Percentiles rank a stretch among this genome's conserved stretches.
These are phyloP conservation scores for Pantherophis alleghaniensis DNA, from an alignment of 2,797 vertebrate species.

Conservation along the genomic window DNA sequence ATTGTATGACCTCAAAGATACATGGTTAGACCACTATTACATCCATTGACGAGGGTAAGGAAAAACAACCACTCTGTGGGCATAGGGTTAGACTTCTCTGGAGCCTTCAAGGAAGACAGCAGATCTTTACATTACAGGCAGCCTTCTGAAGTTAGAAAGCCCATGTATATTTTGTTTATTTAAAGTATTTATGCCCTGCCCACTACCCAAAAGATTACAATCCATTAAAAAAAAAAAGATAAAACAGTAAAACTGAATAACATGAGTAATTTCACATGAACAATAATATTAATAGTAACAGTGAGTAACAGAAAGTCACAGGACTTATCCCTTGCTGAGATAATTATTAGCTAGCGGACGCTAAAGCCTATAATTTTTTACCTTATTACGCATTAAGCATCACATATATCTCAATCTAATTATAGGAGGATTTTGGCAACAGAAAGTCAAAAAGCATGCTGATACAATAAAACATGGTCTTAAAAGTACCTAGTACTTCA, in stretches of 20 bases:
- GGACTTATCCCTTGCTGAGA: background rate
- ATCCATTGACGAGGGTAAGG: background rate
- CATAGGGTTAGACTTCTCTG: background rate
- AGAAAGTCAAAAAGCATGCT: background rate
- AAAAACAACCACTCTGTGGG: slow-evolving; percentile 1
- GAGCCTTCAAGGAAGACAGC: background rate
- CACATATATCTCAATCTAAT: background rate
- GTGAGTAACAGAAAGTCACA: background rate
- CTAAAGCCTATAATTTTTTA: background rate
- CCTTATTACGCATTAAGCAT: background rate
- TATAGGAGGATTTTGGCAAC: background rate
- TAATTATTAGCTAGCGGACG: background rate
- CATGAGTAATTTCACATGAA: background rate
- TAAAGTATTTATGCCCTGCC: background rate
- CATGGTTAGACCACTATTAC: background rate
- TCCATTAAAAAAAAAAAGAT: background rate
- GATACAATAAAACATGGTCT: background rate
- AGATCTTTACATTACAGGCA: background rate
- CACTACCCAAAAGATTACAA: background rate
- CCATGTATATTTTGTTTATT: background rate
- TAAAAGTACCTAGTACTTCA: background rate
- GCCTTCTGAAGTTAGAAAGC: slow-evolving; percentile 6
- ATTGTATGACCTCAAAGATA: background rate
- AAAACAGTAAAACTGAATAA: background rate
- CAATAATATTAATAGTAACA: background rate